phyloP scores from a whole-genome alignment of 2,797 vertebrate species.

The Iguana delicatissima region DNA sequence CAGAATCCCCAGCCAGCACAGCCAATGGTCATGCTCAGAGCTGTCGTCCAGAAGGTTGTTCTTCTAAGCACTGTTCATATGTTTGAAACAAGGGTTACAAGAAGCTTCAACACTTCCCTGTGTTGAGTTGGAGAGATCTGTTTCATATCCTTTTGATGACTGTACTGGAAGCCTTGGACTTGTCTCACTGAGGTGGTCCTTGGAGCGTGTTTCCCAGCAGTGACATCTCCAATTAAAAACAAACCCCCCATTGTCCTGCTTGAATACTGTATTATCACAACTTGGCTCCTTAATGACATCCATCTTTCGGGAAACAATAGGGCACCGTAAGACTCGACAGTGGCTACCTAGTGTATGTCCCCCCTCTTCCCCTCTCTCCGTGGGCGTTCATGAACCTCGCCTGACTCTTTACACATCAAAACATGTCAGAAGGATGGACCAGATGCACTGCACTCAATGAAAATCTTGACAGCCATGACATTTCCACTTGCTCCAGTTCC shows the following conservation, averaged over 20 bases:
- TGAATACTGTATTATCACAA: conserved; percentile 1
- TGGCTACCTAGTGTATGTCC: neutral
- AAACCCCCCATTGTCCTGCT: neutral
- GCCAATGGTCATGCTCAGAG: neutral
- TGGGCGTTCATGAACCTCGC: neutral
- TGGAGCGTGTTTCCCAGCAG: neutral
- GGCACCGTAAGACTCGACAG: neutral
- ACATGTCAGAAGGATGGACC: neutral
- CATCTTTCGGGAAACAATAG: conserved; percentile 12
- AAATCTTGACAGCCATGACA: neutral
- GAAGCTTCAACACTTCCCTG: neutral
- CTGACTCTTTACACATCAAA: neutral
- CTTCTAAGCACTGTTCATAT: neutral
- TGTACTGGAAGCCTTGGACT: neutral
- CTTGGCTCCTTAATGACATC: conserved; percentile 21
- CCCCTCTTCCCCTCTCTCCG: neutral
- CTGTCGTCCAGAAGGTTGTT: neutral
- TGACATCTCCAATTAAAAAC: conserved; percentile 35
- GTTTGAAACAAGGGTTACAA: neutral
- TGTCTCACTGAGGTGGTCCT: conserved; percentile 12
- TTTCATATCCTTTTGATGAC: neutral
- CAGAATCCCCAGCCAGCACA: neutral
- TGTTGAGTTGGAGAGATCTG: neutral
- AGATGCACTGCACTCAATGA: neutral
- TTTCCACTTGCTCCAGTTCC: neutral